Evolutionary conservation across 2,113 vertebrate species (phyloP).

Genomic region (Xenotilapia flavipinnis): DNA sequence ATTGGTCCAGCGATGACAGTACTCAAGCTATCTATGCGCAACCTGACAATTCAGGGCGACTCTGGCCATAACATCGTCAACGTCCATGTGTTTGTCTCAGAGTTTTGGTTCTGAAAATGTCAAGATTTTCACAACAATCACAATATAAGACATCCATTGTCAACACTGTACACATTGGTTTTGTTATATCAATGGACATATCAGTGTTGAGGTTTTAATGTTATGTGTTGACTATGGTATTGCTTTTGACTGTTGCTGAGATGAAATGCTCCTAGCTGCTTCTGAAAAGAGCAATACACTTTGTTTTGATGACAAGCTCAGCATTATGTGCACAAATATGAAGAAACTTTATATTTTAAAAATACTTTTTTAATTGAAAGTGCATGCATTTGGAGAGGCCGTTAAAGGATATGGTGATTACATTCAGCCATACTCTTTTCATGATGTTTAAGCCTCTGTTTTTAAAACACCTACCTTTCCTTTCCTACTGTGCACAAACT

Average conservation of each 20-base stretch:
- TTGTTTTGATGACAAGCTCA: conserved; percentile 38
- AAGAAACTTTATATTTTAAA: not conserved
- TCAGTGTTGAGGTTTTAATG: conserved; percentile 10
- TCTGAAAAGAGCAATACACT: conserved; percentile 2
- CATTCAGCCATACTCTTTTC: conserved; percentile 13
- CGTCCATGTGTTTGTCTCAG: conserved; percentile 87
- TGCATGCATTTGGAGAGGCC: conserved; percentile 50
- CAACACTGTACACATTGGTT: conserved; percentile 31
- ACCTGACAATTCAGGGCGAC: conserved; percentile 79
- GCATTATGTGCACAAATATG: not conserved
- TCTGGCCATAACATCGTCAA: conserved; percentile 88
- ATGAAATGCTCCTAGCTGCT: conserved; percentile 17
- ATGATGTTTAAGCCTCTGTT: conserved; percentile 12
- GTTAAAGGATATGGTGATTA: conserved; percentile 7
- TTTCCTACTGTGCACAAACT: conserved; percentile 21
- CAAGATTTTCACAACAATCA: not conserved
- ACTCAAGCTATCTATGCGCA: conserved; percentile 91
- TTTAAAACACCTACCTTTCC: conserved; percentile 30
- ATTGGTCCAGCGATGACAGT: conserved; percentile 79
- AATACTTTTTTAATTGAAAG: conserved; percentile 16
- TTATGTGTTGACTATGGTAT: not conserved
- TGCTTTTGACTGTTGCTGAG: conserved; percentile 13
- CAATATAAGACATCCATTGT: not conserved
- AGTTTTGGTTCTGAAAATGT: conserved; percentile 88
- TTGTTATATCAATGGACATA: not conserved